A percentile compares a stretch with the other conserved stretches of the same genome.
Conservation (phyloP, 2,888 invertebrate species). For the Pandemis cinnamomeana region DNA sequence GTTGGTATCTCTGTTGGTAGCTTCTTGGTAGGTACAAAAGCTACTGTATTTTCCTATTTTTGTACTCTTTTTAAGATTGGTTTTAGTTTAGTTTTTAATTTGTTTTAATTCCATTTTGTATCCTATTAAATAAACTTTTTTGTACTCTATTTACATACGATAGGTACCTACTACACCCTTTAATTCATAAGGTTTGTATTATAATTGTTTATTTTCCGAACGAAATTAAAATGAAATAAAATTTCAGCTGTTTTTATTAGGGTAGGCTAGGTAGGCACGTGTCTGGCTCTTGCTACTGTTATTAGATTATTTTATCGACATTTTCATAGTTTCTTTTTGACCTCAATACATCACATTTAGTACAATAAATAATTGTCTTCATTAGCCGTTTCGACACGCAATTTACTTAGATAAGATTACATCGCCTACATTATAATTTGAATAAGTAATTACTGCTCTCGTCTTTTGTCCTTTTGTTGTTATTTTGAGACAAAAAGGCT, state of each 20-base stretch:
- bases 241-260: neutral
- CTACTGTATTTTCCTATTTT: too few relatives aligned
- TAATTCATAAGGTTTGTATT: too few relatives aligned
- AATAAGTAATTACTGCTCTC: slow-evolving; percentile 24
- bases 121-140: too few relatives aligned
- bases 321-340: neutral
- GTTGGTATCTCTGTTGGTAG: too few relatives aligned
- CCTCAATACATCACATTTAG: slow-evolving; percentile 25
- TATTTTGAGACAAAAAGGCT: slow-evolving; percentile 4
- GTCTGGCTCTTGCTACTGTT: neutral
- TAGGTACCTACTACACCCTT: too few relatives aligned
- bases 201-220: too few relatives aligned
- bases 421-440: slow-evolving; percentile 29
- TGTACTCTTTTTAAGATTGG: too few relatives aligned
- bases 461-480: slow-evolving; percentile 27
- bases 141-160: too few relatives aligned
- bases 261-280: neutral
- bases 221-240: too few relatives aligned
- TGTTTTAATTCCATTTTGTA: too few relatives aligned
- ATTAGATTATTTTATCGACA: neutral
- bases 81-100: too few relatives aligned
- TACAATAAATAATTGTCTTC: slow-evolving; percentile 31
- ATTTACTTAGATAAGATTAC: slow-evolving; percentile 31
- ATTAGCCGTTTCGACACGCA: slow-evolving; percentile 35
- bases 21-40: too few relatives aligned